Evolutionary conservation across 1,140 invertebrate species (phyloP).

Genomic region (Liolophura sinensis): DNA sequence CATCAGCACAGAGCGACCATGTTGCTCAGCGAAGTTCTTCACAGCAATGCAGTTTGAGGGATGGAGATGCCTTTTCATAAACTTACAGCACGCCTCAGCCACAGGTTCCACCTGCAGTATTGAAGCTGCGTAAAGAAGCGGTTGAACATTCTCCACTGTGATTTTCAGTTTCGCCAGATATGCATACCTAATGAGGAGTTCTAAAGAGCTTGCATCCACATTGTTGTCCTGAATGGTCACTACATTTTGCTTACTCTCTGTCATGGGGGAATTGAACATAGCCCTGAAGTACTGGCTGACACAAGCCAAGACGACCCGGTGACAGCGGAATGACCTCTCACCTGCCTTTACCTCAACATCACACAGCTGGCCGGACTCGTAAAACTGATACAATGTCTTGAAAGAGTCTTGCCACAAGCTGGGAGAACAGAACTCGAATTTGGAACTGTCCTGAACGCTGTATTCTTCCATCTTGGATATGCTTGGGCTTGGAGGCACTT

Average conservation of each 20-base stretch:
- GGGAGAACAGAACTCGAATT: constrained; percentile 3
- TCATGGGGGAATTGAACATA: constrained; percentile 56
- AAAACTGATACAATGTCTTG: constrained; percentile 37
- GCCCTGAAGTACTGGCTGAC: constrained; percentile 52
- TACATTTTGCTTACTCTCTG: constrained; percentile 41
- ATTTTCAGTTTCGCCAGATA: constrained; percentile 52
- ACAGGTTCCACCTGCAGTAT: constrained; percentile 56
- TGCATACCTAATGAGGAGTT: constrained; percentile 52
- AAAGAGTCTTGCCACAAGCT: constrained; percentile 14
- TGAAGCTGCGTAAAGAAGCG: constrained; percentile 51
- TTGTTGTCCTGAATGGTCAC: constrained; percentile 46
- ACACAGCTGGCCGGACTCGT: constrained; percentile 40
- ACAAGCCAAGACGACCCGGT: constrained; percentile 50
- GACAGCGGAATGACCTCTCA: constrained; percentile 44
- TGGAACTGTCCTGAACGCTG: constrained; percentile 23
- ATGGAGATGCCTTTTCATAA: constrained; percentile 56
- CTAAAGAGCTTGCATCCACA: constrained; percentile 51
- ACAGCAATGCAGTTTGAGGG: constrained; percentile 56
- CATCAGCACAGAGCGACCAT: constrained; percentile 51
- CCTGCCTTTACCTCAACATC: constrained; percentile 53
- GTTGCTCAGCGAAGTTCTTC: constrained; percentile 54
- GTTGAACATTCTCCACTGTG: constrained; percentile 54
- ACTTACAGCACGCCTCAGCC: constrained; percentile 50
- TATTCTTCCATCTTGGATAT: no score
- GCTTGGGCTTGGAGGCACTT: no score